Conservation (phyloP, 2,888 invertebrate genomes). For the Eristalis intricaria region DNA sequence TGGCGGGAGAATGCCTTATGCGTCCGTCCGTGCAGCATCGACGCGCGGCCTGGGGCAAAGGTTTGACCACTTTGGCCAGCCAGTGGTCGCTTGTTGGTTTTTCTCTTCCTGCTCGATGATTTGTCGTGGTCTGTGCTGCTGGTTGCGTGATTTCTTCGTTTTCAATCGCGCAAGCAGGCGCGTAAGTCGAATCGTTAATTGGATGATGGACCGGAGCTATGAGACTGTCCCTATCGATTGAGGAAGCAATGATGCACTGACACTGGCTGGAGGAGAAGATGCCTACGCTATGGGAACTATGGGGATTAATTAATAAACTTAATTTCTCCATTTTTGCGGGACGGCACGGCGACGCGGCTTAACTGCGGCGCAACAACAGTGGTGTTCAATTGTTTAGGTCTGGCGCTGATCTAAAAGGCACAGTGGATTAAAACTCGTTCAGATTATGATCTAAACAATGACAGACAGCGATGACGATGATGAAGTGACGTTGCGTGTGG, state of each 20-base stretch:
- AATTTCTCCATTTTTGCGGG: conserved; percentile 26
- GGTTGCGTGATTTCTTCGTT: conserved; percentile 54
- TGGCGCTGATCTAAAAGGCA: not conserved
- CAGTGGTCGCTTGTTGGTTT: conserved; percentile 41
- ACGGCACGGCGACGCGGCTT: not conserved
- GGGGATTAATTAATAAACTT: conserved; percentile 56
- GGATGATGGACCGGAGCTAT: conserved; percentile 57
- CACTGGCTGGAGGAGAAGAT: conserved; percentile 22
- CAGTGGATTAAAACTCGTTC: not conserved
- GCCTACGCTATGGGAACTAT: conserved; percentile 11
- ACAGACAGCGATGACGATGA: not conserved
- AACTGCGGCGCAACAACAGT: conserved; percentile 15
- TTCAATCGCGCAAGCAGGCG: conserved; percentile 4
- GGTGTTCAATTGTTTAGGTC: conserved; percentile 30
- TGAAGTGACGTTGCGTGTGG: not conserved
- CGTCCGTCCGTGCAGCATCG: conserved; percentile 14
- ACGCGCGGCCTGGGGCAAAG: not conserved
- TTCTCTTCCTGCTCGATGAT: conserved; percentile 59
- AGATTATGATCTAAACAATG: not conserved
- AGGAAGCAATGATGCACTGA: conserved; percentile 46
- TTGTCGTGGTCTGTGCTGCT: conserved; percentile 36
- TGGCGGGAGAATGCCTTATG: not conserved
- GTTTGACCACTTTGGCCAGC: conserved; percentile 8
- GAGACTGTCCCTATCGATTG: conserved; percentile 53
- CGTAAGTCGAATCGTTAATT: conserved; percentile 67